Evolutionary conservation across 2,797 vertebrate species (phyloP), one percentile per base, ranked within the genome.

Genomic region (Anniella stebbinsi): DNA sequence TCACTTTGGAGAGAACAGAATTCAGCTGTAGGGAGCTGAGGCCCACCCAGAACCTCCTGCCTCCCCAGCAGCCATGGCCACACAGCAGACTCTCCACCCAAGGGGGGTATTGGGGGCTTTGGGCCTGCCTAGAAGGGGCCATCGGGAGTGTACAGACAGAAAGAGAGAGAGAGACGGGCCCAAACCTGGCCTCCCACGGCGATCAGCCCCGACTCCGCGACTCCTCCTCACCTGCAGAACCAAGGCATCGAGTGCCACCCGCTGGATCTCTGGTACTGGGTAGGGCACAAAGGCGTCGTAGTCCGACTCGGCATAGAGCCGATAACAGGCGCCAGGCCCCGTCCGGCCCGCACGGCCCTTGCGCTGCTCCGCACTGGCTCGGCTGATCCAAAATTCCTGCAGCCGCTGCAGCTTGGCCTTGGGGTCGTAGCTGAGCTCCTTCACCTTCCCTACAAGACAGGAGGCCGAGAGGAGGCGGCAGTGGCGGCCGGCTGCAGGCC

Each of bases 351-450:
- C 98, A 0, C 99, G 97, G 12, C 99, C 99, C 95, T 99, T 99
- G 28, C 99, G 97, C 96, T 99, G 99, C 97, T 99, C 99, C 0
- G 98, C 98, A 1, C 99, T 99, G 48, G 99, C 99, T 63, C 98
- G 97, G 93, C 99, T 99, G 96, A 99, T 99, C 99, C 99, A 99
- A 97, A 99, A 99, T 94, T 99, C 99, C 96, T 99, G 99, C 36
- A 99, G 97, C 11, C 98, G 97, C 86, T 98, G 98, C 95, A 99
- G 98, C 89, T 99, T 99, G 45, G 98, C 98, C 93, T 98, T 98
- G 0, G 98, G 97, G 92, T 99, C 98, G 0, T 98, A 99, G 93
- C 98, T 99, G 98, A 99, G 98, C 95, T 99, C 99, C 94, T 99
- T 99, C 69, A 99, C 99, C 91, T 99, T 99, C 45, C 99, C 99